Conservation (phyloP, 2,888 invertebrate species). For the Tholera decimalis region DNA sequence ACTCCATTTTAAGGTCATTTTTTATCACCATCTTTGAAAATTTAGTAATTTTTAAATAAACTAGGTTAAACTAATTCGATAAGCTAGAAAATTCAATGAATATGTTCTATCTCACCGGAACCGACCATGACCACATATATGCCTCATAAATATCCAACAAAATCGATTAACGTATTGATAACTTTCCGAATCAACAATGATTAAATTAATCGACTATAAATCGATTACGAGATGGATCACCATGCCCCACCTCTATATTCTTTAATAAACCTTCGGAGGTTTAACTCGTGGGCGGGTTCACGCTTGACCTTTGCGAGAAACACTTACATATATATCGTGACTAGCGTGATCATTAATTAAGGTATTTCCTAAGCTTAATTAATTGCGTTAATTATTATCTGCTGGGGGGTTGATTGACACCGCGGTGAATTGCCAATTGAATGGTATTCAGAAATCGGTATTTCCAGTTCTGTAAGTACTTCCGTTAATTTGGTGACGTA, state of each 20-base stretch:
- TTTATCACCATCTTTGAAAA: not conserved
- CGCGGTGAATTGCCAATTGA: slow-evolving; percentile 63
- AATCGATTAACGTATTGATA: slow-evolving; percentile 50
- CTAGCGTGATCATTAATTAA: slow-evolving; percentile 77
- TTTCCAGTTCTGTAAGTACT: slow-evolving; percentile 50
- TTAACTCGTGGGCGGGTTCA: slow-evolving; percentile 67
- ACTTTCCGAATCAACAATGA: slow-evolving; percentile 49
- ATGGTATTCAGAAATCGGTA: slow-evolving; percentile 49
- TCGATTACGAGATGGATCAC: slow-evolving; percentile 56
- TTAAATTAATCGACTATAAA: slow-evolving; percentile 57
- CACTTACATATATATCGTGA: slow-evolving; percentile 78
- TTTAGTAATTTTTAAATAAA: no score
- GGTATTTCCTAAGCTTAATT: slow-evolving; percentile 80
- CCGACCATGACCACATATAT: slow-evolving; percentile 5
- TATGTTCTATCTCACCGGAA: not conserved
- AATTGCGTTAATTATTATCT: slow-evolving; percentile 81
- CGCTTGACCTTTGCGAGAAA: slow-evolving; percentile 76
- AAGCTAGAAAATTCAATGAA: no score
- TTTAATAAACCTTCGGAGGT: slow-evolving; percentile 59
- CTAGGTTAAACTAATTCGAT: no score
- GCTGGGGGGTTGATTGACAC: slow-evolving; percentile 68
- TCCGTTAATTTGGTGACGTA: slow-evolving; percentile 44
- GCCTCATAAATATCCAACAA: slow-evolving; percentile 18
- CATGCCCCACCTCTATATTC: slow-evolving; percentile 55
- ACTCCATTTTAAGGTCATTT: not conserved